These are phyloP conservation scores for Stomatorhinus ivindoensis DNA, from an alignment of 2,113 vertebrate species.

Conservation along the genomic window DNA sequence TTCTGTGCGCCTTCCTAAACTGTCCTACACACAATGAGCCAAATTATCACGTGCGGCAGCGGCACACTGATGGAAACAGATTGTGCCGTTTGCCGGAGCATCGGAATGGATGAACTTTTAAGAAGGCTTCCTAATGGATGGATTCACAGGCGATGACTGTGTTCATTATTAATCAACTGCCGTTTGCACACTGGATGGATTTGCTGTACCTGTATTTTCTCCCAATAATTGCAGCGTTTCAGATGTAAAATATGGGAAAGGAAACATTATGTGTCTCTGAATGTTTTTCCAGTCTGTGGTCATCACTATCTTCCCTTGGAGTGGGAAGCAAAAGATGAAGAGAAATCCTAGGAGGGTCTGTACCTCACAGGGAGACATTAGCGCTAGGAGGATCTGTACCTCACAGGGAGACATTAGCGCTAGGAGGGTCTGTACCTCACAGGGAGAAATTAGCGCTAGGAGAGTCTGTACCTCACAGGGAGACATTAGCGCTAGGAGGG, in stretches of 20 bases:
- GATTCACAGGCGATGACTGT: constrained; percentile 1
- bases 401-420: background rate
- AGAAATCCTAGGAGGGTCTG: constrained; percentile 10
- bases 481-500: background rate
- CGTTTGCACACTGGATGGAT: constrained; percentile 10
- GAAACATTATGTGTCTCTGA: background rate
- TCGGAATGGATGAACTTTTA: background rate
- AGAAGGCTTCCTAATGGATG: constrained; percentile 1
- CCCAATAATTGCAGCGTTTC: constrained; percentile 6
- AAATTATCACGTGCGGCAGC: background rate
- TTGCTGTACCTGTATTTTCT: constrained; percentile 6
- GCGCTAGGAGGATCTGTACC: background rate
- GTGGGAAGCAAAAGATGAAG: constrained; percentile 24
- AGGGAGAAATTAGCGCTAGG: background rate
- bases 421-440: background rate
- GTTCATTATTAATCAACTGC: constrained; percentile 13
- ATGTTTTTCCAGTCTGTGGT: background rate
- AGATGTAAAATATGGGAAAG: background rate
- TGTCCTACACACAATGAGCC: background rate
- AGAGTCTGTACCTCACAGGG: background rate
- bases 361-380: constrained; percentile 13
- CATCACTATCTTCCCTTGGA: background rate
- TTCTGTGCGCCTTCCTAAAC: background rate
- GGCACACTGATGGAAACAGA: background rate
- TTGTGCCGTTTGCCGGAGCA: background rate